Conservation (phyloP, 2,888 invertebrate genomes). For the Amiota minor region DNA sequence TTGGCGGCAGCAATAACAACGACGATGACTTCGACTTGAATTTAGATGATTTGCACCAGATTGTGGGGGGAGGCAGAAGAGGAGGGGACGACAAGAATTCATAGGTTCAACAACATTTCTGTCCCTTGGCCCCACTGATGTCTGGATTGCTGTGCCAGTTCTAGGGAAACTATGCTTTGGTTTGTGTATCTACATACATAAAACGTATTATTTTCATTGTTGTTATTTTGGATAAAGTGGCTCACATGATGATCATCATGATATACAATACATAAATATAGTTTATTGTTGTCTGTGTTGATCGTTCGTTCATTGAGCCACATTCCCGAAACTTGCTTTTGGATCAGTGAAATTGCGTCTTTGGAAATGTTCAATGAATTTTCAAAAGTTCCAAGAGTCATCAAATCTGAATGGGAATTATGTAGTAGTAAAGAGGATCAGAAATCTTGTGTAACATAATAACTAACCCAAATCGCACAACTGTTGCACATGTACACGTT, state of each 20-base stretch:
- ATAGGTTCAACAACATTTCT: constrained; percentile 58
- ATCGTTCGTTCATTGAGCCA: constrained; percentile 16
- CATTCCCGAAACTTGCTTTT: neutral
- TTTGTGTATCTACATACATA: neutral
- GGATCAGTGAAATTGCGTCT: constrained; percentile 14
- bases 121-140: constrained; percentile 34
- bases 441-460: neutral
- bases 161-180: constrained; percentile 10
- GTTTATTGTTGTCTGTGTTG: constrained; percentile 8
- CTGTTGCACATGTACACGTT: neutral
- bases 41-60: neutral
- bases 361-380: neutral
- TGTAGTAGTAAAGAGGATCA: neutral
- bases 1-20: constrained; percentile 45
- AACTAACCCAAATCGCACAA: neutral
- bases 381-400: neutral
- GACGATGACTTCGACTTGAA: neutral
- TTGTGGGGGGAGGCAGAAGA: neutral
- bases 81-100: constrained; percentile 32
- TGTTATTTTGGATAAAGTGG: neutral
- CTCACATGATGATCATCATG: neutral
- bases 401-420: neutral
- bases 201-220: neutral
- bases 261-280: too few species aligned
- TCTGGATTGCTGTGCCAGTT: constrained; percentile 35